Base-by-base conservation (phyloP, 2,113 vertebrate genomes). In the Pterophyllum scalare region DNA sequence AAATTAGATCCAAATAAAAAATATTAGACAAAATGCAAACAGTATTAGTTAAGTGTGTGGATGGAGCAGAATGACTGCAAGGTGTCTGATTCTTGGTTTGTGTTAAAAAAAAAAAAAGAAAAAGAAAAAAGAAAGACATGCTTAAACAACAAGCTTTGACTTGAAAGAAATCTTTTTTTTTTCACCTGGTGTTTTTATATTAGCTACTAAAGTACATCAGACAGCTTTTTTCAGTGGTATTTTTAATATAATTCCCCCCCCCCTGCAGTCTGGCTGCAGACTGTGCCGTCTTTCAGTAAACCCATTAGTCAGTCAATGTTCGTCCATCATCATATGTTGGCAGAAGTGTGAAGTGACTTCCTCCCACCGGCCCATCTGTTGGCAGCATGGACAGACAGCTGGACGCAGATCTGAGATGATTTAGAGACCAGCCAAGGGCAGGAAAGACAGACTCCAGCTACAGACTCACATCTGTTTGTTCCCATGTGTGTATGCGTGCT, bases 351-450 rank as follows among this genome's bases (percentile, higher is more conserved):
- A 26, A 79, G 24, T 59, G 60, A 86, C 81, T 85, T 81, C 46
- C 74, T 80, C 85, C 75, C 65, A 78, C 80, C 6, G 2, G 40
- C 24, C 85, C 75, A 82, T 90, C 83, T 90, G 87, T 77, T 83
- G 77, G 77, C 81, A 77, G 56, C 38, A 77, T 64, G 61, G 83
- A 88, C 89, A 59, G 81, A 85, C 84, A 88, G 89, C 82, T 87
- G 82, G 86, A 89, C 57, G 26, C 40, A 70, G 75, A 80, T 82
- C 81, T 80, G 75, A 84, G 59, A 65, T 56, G 31, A 80, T 84
- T 82, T 57, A 60, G 33, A 82, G 62, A 60, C 10, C 54, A 65
- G 65, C 17, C 20, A 54, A 43, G 64, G 56, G 56, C 79, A 64
- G 17, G 7, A 59, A 33, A 80, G 9, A 74, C 31, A 79, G 17